Base-by-base conservation (phyloP, 2,888 invertebrate genomes). In the Mesorhabditis spiculigera region DNA sequence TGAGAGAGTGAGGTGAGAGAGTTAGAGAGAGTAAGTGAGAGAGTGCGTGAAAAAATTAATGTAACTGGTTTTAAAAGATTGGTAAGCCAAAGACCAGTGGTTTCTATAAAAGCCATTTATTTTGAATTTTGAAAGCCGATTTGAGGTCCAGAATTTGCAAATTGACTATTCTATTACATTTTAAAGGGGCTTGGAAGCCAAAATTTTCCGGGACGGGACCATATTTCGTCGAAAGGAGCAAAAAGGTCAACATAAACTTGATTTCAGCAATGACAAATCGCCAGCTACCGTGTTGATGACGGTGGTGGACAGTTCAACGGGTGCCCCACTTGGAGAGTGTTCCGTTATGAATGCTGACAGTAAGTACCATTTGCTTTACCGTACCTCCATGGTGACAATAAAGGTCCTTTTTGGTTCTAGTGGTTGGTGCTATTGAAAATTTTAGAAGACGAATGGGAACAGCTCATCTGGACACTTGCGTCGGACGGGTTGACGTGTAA, bases 401-500 rank as follows among this genome's bases (percentile, higher is more conserved):
- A 50, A 50, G 1, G 28, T 28, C 3, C 28, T 28, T 28, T 28
- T 1, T 28, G 28, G 28, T 28, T 28, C 28, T 28, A 28, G 28
- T 28, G 28, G 28, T 1, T n/a, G 3, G 28, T 28, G 1, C 28
- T 3, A 28, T 28, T 28, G 28, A 28, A 28, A 50, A 50, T 50
- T 50, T n/a, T 44, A 64, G 65, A 69, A 58, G 58, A 63, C 63
- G 75, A 75, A 69, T 81, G 80, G 81, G 76, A 75, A 41, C 70
- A 71, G 44, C 80, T 82, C 73, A 72, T 73, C n/a, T 82, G 82
- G 82, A 75, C 74, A 16, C 74, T 82, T 63, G 73, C 74, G 28
- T 65, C 71, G 41, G 70, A 73, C 65, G 71, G 74, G 4, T 73
- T 82, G 62, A 72, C 75, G 41, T 82, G 82, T 67, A 75, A 71